Percentiles rank a stretch among this genome's conserved stretches.
Conservation (phyloP, 1,140 invertebrate species). For the Proctacanthus coquilletti region DNA sequence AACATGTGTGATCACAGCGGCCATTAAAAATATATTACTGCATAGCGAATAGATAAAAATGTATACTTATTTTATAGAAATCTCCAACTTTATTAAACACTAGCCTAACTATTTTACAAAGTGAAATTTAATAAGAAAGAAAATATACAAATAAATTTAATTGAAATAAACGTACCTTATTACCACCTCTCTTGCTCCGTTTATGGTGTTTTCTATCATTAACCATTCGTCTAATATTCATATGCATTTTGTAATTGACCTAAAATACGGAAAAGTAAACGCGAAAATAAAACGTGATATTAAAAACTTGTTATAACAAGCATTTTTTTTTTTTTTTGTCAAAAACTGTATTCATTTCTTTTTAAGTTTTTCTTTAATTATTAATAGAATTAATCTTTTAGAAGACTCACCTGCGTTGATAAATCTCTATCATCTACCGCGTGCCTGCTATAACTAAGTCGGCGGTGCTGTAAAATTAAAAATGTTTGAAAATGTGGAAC, state of each 20-base stretch:
- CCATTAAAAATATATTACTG: too few species aligned
- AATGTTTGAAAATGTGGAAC: conserved; percentile 2
- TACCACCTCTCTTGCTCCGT: conserved; percentile 55
- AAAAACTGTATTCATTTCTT: not conserved
- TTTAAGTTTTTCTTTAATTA: not conserved
- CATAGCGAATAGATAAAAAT: too few species aligned
- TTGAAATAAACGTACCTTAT: conserved; percentile 52
- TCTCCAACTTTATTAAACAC: too few species aligned
- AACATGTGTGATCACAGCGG: too few species aligned
- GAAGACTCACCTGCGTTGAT: conserved; percentile 43
- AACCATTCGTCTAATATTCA: conserved; percentile 75
- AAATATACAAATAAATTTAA: too few species aligned
- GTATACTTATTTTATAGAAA: too few species aligned
- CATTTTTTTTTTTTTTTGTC: not conserved
- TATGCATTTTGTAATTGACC: conserved; percentile 81
- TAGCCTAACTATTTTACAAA: too few species aligned
- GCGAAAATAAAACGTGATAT: not conserved
- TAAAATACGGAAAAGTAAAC: conserved; percentile 15
- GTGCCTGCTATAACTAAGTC: conserved; percentile 78
- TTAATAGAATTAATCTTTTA: conserved; percentile 4
- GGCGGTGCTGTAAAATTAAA: conserved; percentile 53
- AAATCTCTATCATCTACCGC: conserved; percentile 78
- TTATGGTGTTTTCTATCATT: conserved; percentile 66
- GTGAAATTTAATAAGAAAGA: too few species aligned
- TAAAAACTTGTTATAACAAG: not conserved